Evolutionary conservation across 2,888 invertebrate genomes (phyloP).

Genomic region (Aleiodes alternator): DNA sequence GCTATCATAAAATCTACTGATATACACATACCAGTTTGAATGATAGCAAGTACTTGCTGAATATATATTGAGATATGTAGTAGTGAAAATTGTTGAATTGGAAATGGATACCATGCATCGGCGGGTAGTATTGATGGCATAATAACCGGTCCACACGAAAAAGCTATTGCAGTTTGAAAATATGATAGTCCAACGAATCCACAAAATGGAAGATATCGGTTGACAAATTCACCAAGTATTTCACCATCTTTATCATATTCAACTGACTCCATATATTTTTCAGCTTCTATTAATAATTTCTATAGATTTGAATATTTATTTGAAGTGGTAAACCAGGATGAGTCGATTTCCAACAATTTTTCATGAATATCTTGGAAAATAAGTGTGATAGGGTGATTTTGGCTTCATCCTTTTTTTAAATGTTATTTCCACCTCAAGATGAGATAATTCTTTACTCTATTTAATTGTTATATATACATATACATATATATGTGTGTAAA

Average conservation of each 20-base stretch:
- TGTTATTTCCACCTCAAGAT: too few species aligned
- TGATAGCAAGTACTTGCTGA: slow-evolving; percentile 58
- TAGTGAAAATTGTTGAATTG: slow-evolving; percentile 51
- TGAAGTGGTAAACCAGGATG: too few species aligned
- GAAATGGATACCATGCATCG: slow-evolving; percentile 66
- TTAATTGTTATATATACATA: too few species aligned
- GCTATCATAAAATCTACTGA: slow-evolving; percentile 61
- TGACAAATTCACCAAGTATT: slow-evolving; percentile 60
- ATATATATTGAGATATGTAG: slow-evolving; percentile 56
- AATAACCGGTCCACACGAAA: slow-evolving; percentile 61
- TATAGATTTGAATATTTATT: slow-evolving; percentile 37
- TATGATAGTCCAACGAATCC: slow-evolving; percentile 57
- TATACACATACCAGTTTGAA: slow-evolving; percentile 59
- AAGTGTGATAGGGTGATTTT: too few species aligned
- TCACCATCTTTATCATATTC: slow-evolving; percentile 46
- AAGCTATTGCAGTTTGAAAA: slow-evolving; percentile 55
- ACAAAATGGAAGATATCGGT: slow-evolving; percentile 60
- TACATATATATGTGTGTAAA: too few species aligned
- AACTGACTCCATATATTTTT: slow-evolving; percentile 52
- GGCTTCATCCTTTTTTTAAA: too few species aligned
- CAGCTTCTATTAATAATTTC: slow-evolving; percentile 58
- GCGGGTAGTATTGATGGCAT: slow-evolving; percentile 61
- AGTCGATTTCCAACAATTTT: background rate
- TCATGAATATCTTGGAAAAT: background rate
- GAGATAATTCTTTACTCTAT: too few species aligned